Base-by-base conservation (phyloP, 2,797 vertebrate species). In the Rhincodon typus region DNA sequence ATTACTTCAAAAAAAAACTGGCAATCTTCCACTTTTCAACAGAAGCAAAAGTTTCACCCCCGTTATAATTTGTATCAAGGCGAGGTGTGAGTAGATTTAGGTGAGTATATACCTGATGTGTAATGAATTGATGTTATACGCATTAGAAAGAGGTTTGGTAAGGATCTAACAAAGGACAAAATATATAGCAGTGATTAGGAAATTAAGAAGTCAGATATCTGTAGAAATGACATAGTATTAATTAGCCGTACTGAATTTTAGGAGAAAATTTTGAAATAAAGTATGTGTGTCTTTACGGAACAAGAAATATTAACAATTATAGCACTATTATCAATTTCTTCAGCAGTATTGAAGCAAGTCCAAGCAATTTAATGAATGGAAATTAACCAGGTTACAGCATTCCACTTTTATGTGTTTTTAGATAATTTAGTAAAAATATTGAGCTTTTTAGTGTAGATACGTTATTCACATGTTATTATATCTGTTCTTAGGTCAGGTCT, bases 301-400 rank as follows among this genome's bases (percentile, higher is more conserved):
- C 42, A 93, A 93, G n/a, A 93, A 93, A 38, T 67, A 72, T 30
- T 94, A 94, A 27, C 70, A 74, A 74, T 74, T 94, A 42, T n/a
- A 90, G n/a, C 57, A n/a, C 30, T 66, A 27, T 53, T 4, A 5
- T 50, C 46, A 91, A 62, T 90, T 90, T 21, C 27, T 72, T 94
- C 94, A 94, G 23, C 21, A 94, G 27, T 94, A 69, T 67, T 69
- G 62, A 38, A 93, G 34, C 38, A 72, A 46, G 12, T 62, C 50
- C 23, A 69, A 42, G 38, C 53, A 57, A 66, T 66, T 30, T n/a
- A 62, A 34, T 34, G 66, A 62, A 66, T 25, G 23, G n/a, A 93
- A 38, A 23, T 67, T 69, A n/a, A 38, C 30, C 46, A 87, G 25
- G 84, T 53, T 53, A 87, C 38, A 25, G 23, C 50, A 53, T 69